phyloP scores from a whole-genome alignment of 2,888 invertebrate genomes.

The Lasius platythorax region DNA sequence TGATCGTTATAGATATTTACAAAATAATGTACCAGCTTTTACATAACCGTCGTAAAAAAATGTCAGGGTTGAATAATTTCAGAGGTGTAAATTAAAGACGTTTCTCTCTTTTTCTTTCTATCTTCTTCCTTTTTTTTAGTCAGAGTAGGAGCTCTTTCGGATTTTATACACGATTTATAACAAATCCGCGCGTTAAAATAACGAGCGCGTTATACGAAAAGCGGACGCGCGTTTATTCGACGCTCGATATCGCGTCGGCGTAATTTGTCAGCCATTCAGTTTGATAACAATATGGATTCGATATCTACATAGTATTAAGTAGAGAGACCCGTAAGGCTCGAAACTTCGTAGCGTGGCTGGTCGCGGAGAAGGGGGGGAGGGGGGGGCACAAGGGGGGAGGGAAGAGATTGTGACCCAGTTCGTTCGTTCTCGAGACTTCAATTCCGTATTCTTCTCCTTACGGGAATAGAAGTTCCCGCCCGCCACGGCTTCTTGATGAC shows the following conservation, averaged over 20 bases:
- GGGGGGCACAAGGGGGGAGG: not conserved
- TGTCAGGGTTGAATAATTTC: not conserved
- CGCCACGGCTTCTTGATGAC: slow-evolving; percentile 73
- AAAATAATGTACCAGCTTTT: not conserved
- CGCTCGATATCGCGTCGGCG: slow-evolving; percentile 3
- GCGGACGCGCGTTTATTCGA: slow-evolving; percentile 12
- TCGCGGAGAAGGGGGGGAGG: not conserved
- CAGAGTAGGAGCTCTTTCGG: not conserved
- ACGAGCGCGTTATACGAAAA: not conserved
- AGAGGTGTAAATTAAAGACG: not conserved
- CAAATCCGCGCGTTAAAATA: slow-evolving; percentile 4
- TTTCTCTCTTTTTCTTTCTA: not conserved
- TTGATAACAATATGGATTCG: slow-evolving; percentile 71
- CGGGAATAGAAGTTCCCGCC: slow-evolving; percentile 64
- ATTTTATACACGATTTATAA: slow-evolving; percentile 7
- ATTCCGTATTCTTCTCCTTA: slow-evolving; percentile 68
- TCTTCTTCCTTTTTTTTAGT: not conserved
- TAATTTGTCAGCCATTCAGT: slow-evolving; percentile 72
- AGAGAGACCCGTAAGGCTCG: slow-evolving; percentile 51
- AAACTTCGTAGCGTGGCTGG: slow-evolving; percentile 53
- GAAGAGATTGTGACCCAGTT: slow-evolving; percentile 39
- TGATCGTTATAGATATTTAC: not conserved
- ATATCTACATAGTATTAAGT: slow-evolving; percentile 47
- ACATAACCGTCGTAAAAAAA: not conserved
- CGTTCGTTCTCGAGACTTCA: slow-evolving; percentile 44